Percentiles rank a stretch among this genome's conserved stretches.
phyloP scores from a whole-genome alignment of 2,888 invertebrate genomes.

The Harmothoe impar region DNA sequence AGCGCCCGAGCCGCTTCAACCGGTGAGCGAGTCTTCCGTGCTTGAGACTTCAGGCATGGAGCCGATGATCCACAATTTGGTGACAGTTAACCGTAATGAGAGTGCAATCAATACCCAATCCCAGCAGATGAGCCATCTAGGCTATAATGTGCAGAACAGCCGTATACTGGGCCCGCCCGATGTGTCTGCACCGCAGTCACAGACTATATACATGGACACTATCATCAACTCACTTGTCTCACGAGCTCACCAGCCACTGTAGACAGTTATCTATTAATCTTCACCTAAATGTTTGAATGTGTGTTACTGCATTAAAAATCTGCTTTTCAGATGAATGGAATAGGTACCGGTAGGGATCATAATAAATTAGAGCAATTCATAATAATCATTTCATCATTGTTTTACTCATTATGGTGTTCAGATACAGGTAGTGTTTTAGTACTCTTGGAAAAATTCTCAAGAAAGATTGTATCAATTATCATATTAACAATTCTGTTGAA shows the following conservation, averaged over 20 bases:
- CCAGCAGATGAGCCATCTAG: neutral
- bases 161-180: slow-evolving; percentile 2
- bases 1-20: neutral
- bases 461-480: too few relatives aligned
- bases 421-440: too few relatives aligned
- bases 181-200: neutral
- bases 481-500: too few relatives aligned
- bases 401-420: too few relatives aligned
- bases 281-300: too few relatives aligned
- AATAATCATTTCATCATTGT: too few relatives aligned
- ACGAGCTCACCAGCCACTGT: slow-evolving; percentile 10
- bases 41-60: neutral
- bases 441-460: too few relatives aligned
- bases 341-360: too few relatives aligned
- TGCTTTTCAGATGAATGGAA: too few relatives aligned
- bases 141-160: neutral
- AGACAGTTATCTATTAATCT: neutral
- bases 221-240: slow-evolving; percentile 46
- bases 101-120: neutral
- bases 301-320: too few relatives aligned
- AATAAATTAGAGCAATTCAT: too few relatives aligned
- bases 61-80: slow-evolving; percentile 4
- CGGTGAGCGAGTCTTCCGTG: neutral
- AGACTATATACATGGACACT: slow-evolving; percentile 54
- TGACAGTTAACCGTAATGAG: neutral